These are phyloP conservation scores for Dermolepida albohirtum DNA, from an alignment of 2,888 invertebrate species.

Conservation along the genomic window DNA sequence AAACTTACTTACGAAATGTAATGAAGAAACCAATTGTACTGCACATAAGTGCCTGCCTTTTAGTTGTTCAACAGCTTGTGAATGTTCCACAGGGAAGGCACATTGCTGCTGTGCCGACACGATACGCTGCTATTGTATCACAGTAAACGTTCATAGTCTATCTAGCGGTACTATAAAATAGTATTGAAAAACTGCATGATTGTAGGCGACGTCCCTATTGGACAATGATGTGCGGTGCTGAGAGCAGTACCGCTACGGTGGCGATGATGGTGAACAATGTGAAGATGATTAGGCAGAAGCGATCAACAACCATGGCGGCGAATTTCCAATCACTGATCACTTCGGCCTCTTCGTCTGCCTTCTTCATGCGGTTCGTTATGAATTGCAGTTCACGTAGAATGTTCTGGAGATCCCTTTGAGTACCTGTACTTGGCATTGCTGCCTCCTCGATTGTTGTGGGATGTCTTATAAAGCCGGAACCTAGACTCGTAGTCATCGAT, in stretches of 20 bases:
- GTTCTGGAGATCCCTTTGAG: slow-evolving; percentile 88
- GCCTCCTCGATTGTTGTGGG: slow-evolving; percentile 83
- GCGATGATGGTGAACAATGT: slow-evolving; percentile 94
- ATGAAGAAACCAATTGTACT: not conserved
- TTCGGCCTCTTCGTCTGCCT: slow-evolving; percentile 93
- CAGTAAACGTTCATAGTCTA: slow-evolving; percentile 63
- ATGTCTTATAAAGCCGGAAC: slow-evolving; percentile 72
- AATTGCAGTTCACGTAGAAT: slow-evolving; percentile 94
- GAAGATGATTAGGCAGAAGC: slow-evolving; percentile 96
- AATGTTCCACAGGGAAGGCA: slow-evolving; percentile 65
- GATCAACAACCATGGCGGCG: slow-evolving; percentile 98
- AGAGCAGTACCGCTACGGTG: slow-evolving; percentile 89
- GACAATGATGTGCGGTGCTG: slow-evolving; percentile 95
- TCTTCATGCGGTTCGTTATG: slow-evolving; percentile 93
- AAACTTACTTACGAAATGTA: not conserved
- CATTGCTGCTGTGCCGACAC: slow-evolving; percentile 63
- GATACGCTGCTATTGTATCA: slow-evolving; percentile 64
- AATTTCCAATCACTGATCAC: slow-evolving; percentile 98
- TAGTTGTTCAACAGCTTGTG: slow-evolving; percentile 63
- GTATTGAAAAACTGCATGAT: slow-evolving; percentile 51
- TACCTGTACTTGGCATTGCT: slow-evolving; percentile 67
- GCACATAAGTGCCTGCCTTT: slow-evolving; percentile 66
- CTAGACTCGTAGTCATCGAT: slow-evolving; percentile 61
- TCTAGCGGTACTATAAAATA: slow-evolving; percentile 54
- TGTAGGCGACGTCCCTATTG: slow-evolving; percentile 71